Evolutionary conservation across 2,113 vertebrate genomes (phyloP), one percentile per base, ranked within the genome.

Genomic region (Plectropomus leopardus): DNA sequence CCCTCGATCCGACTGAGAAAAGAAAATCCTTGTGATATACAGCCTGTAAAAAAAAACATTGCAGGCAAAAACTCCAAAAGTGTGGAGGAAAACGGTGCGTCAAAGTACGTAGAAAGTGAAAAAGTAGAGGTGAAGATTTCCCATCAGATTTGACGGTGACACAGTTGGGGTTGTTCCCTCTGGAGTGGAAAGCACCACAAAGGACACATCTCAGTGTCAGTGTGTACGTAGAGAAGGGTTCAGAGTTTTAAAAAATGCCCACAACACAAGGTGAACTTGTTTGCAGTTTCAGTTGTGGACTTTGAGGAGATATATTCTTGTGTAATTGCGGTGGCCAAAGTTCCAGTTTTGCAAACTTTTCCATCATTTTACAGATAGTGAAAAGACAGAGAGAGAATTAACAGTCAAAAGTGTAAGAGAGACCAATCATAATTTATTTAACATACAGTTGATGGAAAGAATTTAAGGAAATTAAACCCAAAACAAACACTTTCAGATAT

Each of bases 121-220:
- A 69, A 63, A 50, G 1, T 45, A 40, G 42, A 21, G 21, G 23
- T 54, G 40, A 63, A 60, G 4, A 15, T 32, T 78, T 88, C 69
- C 53, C 1, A 34, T 48, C 28, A 71, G 26, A 26, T 74, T 54
- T 74, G 54, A 26, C 17, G 11, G 59, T 48, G 64, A 63, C 30
- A 72, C 23, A 7, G 9, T 44, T 51, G 32, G 36, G 76, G 36
- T 34, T 47, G 34, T 45, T 78, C 66, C 50, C 2, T 13, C 36
- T 65, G 60, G 58, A 69, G 50, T 71, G 48, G 70, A 81, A 84
- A 78, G 70, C 79, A 75, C 65, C 75, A 34, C 2, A 28, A 28
- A 70, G 3, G 16, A 45, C n/a, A 44, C 32, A 65, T 15, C 24
- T 32, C 45, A 8, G 7, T 7, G 15, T 32, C 19, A 13, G 3